Evolutionary conservation across 1,140 invertebrate species (phyloP).

Genomic region (Sycophaga agraensis): DNA sequence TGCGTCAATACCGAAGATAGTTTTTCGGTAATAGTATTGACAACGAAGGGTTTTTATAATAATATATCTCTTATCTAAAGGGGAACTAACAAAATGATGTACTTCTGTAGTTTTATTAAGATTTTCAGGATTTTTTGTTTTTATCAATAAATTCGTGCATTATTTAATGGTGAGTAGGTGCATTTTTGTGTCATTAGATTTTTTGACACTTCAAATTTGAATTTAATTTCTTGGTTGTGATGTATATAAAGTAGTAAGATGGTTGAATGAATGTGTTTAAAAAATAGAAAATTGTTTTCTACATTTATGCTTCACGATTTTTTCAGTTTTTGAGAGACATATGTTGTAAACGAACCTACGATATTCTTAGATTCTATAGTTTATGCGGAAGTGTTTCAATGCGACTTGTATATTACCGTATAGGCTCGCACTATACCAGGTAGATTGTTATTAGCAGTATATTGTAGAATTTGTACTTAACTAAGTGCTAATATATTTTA

Average conservation of each 20-base stretch:
- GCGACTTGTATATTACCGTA: slow-evolving; percentile 1
- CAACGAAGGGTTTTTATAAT: slow-evolving; percentile 6
- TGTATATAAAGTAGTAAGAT: slow-evolving; percentile 16
- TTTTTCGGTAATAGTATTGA: slow-evolving; percentile 20
- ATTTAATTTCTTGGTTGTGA: slow-evolving; percentile 29
- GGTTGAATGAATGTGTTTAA: slow-evolving; percentile 3
- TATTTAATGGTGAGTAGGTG: neutral
- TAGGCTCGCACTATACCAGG: neutral
- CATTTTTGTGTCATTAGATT: slow-evolving; percentile 8
- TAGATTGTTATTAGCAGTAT: slow-evolving; percentile 37
- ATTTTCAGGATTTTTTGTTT: neutral
- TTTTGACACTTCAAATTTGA: slow-evolving; percentile 2
- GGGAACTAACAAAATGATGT: neutral
- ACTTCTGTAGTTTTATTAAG: neutral
- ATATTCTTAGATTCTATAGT: slow-evolving; percentile 21
- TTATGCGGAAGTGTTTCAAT: slow-evolving; percentile 30
- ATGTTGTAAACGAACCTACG: slow-evolving; percentile 19
- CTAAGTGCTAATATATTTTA: slow-evolving; percentile 48
- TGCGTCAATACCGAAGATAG: neutral
- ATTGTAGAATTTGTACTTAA: slow-evolving; percentile 50
- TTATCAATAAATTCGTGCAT: neutral
- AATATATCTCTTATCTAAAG: neutral
- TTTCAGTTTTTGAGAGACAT: neutral
- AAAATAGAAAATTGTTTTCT: slow-evolving; percentile 19
- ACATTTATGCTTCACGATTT: no score